Percentiles rank a stretch among this genome's conserved stretches.
Conservation (phyloP, 2,797 vertebrate species). For the Salmo trutta region DNA sequence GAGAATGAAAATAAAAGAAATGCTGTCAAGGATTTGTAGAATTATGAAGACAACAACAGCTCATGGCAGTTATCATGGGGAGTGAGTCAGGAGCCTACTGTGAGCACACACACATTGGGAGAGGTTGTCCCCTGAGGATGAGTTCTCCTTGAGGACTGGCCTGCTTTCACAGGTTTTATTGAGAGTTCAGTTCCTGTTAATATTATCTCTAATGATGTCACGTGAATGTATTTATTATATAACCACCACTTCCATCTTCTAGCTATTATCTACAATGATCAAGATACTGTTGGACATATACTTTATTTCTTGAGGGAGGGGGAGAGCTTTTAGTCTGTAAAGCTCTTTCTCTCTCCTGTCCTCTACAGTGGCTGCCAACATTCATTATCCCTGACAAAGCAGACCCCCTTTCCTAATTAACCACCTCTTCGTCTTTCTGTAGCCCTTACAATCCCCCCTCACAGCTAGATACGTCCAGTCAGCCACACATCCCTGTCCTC, state of each 20-base stretch:
- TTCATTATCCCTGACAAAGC: constrained; percentile 74
- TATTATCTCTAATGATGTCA: background rate
- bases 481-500: constrained; percentile 59
- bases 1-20: background rate
- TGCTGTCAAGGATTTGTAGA: background rate
- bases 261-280: background rate
- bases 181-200: background rate
- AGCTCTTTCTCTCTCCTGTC: constrained; percentile 59
- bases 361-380: constrained; percentile 70
- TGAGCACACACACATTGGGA: constrained; percentile 22
- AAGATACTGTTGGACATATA: background rate
- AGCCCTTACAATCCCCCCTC: constrained; percentile 62
- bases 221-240: background rate
- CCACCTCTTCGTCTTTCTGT: constrained; percentile 62
- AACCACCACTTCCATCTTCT: background rate
- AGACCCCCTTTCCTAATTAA: constrained; percentile 73
- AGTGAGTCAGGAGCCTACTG: background rate
- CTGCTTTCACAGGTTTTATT: background rate
- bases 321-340: constrained; percentile 61
- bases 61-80: background rate
- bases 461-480: constrained; percentile 59
- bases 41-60: constrained; percentile 4
- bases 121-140: constrained; percentile 1
- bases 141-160: background rate
- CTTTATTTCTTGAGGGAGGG: background rate